Evolutionary conservation across 2,888 invertebrate species (phyloP).

Genomic region (Capitulum mitella): DNA sequence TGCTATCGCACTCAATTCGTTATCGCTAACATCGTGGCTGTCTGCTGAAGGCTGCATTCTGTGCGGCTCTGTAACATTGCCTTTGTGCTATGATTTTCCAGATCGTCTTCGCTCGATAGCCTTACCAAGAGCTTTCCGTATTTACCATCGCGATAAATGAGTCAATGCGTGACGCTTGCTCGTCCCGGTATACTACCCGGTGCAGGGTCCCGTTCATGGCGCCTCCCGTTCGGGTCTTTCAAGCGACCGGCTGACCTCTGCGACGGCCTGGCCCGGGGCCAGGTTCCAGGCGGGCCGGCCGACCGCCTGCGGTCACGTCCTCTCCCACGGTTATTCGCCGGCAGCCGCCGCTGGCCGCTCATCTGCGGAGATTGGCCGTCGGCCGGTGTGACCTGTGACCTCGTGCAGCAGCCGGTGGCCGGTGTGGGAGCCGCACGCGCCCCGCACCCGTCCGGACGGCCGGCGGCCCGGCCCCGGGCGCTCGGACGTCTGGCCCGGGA

Average conservation of each 20-base stretch:
- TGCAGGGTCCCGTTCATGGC: no score
- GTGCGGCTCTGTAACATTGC: no score
- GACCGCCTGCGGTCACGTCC: not conserved
- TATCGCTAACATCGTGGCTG: no score
- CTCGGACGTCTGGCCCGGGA: not conserved
- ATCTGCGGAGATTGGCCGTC: not conserved
- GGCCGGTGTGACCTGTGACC: not conserved
- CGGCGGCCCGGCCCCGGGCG: not conserved
- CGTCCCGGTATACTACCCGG: no score
- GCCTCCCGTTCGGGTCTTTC: no score
- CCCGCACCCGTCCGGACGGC: not conserved
- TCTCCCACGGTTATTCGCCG: not conserved
- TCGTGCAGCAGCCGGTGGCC: not conserved
- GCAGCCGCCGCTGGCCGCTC: not conserved
- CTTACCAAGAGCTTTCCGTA: no score
- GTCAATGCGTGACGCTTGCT: no score
- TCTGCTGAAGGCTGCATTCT: no score
- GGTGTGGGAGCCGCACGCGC: conserved; percentile 1
- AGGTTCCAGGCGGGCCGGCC: not conserved
- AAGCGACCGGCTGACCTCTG: not conserved
- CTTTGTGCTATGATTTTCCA: no score
- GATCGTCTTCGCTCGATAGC: no score
- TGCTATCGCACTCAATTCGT: no score
- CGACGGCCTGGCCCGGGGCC: not conserved
- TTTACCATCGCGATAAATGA: no score